phyloP scores from a whole-genome alignment of 2,113 vertebrate species.

The Desmodus rotundus region DNA sequence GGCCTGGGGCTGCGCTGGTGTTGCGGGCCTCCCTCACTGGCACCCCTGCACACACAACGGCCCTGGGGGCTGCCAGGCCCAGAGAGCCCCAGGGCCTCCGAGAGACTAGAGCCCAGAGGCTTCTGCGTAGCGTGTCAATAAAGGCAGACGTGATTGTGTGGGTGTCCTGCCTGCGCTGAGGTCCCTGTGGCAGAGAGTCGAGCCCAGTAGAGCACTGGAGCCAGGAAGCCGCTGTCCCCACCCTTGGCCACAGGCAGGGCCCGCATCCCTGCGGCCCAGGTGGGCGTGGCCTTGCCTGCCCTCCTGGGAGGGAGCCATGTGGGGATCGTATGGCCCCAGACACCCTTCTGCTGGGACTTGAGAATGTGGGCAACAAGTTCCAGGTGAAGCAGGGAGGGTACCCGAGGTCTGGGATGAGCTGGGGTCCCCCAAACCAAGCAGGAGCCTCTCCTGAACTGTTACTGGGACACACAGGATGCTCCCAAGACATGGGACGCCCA shows the following conservation, averaged over 20 bases:
- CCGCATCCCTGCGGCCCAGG: rapidly evolving
- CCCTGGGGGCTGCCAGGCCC: background rate
- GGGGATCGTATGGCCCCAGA: background rate
- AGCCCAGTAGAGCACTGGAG: too few species aligned
- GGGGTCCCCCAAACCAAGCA: background rate
- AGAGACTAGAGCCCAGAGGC: background rate
- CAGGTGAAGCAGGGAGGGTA: background rate
- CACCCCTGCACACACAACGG: background rate
- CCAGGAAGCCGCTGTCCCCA: background rate
- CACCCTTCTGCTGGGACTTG: background rate
- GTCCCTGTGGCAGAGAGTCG: background rate
- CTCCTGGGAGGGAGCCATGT: background rate
- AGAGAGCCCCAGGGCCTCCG: background rate
- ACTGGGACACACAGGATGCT: too few species aligned
- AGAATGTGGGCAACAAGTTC: background rate
- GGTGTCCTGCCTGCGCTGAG: background rate
- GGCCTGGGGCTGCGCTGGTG: background rate
- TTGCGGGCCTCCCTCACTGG: background rate
- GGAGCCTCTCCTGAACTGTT: rapidly evolving
- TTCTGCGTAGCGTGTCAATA: background rate
- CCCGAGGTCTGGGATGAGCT: background rate
- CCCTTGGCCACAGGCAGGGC: background rate
- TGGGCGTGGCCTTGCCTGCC: too few species aligned
- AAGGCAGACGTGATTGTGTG: background rate
- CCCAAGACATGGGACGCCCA: rapidly evolving